These are phyloP conservation scores for Cryptotis parvus DNA, from an alignment of 2,113 vertebrate species.

Conservation along the genomic window DNA sequence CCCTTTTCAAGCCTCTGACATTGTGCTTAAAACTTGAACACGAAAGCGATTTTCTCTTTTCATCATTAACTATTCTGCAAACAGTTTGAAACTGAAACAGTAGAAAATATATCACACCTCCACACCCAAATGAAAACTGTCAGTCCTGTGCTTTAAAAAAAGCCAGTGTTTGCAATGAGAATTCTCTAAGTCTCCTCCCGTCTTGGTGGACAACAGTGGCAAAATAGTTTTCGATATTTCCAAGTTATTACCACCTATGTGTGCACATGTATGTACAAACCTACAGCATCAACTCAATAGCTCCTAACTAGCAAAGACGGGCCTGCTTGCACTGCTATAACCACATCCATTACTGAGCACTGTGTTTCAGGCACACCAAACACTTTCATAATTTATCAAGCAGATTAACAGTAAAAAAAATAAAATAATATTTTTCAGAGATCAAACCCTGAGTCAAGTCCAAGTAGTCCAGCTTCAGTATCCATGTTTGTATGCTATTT, in stretches of 20 bases:
- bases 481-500: not conserved
- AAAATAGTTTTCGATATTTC: not conserved
- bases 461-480: not conserved
- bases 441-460: not conserved
- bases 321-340: not conserved
- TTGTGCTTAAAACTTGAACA: slow-evolving; percentile 15
- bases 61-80: not conserved
- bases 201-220: not conserved
- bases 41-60: slow-evolving; percentile 21
- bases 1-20: not conserved
- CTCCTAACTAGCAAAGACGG: not conserved
- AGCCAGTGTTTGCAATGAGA: not conserved
- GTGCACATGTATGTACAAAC: accelerated
- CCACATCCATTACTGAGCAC: not conserved
- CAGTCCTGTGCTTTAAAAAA: not conserved
- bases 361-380: not conserved
- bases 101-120: not conserved
- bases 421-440: not conserved
- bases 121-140: not conserved
- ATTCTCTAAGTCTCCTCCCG: slow-evolving; percentile 1
- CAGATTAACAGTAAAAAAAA: slow-evolving; percentile 11
- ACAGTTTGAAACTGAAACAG: slow-evolving; percentile 32
- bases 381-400: not conserved
- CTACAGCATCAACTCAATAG: not conserved
- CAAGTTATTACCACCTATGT: too few species aligned